A percentile compares a stretch with the other conserved stretches of the same genome.
Evolutionary conservation across 2,113 vertebrate species (phyloP).

Genomic region (Uria aalge): DNA sequence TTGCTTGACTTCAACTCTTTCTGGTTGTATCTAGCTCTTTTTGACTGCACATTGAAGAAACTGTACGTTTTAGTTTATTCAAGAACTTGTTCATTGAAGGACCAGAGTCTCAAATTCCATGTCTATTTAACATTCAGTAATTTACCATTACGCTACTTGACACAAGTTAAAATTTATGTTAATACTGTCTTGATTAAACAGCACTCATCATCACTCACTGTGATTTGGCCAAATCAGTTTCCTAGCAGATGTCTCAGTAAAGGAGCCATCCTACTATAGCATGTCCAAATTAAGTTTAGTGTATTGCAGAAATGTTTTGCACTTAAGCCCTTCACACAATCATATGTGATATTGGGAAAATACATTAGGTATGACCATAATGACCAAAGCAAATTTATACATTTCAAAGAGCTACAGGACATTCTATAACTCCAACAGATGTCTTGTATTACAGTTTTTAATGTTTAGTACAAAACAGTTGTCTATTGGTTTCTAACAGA

Average conservation of each 20-base stretch:
- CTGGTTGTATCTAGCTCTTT: not conserved
- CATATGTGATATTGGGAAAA: not conserved
- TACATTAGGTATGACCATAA: not conserved
- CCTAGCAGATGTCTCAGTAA: slow-evolving; percentile 20
- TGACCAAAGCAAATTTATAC: not conserved
- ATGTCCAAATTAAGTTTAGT: not conserved
- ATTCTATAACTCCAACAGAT: not conserved
- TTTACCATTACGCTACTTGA: slow-evolving; percentile 26
- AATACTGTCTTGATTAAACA: slow-evolving; percentile 46
- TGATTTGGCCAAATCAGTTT: slow-evolving; percentile 30
- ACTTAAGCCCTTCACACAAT: not conserved
- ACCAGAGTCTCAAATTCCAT: not conserved
- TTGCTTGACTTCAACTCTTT: not conserved
- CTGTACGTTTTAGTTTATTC: not conserved
- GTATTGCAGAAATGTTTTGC: not conserved
- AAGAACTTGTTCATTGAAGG: slow-evolving; percentile 1
- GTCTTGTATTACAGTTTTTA: not conserved
- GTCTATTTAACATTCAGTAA: slow-evolving; percentile 24
- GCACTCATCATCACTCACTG: not conserved
- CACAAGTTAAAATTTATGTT: slow-evolving; percentile 49
- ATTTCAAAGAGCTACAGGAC: not conserved
- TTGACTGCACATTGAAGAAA: not conserved
- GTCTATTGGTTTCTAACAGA: not conserved
- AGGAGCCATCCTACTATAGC: not conserved
- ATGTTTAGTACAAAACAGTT: not conserved